Evolutionary conservation across 1,140 invertebrate species (phyloP), one percentile per base, ranked within the genome.

Genomic region (Listronotus oregonensis): DNA sequence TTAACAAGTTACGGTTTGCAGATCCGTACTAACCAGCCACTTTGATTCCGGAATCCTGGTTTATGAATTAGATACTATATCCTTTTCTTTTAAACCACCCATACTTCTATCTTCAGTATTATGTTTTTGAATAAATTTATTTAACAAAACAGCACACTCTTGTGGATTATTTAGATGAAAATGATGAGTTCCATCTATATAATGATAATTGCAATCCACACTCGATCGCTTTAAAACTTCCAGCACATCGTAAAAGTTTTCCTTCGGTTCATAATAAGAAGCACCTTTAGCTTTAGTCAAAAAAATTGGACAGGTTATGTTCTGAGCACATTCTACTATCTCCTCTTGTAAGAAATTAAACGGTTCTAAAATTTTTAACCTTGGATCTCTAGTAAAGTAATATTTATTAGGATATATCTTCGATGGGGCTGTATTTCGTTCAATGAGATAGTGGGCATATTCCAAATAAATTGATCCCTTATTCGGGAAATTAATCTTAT

Each of bases 151-250:
- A 5, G 84, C 82, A 3, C 60, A 40, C 62, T 90, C 76, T 70
- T 87, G 81, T 1, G 90, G 85, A 70, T 88, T 80, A 57, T 86
- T 90, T 40, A 93, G 80, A 77, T 93, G 90, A 8, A 89, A 79
- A 77, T 92, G 90, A 80, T 93, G 91, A 7, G 84, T 86, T 11
- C 89, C 89, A 12, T 85, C 81, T 0, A 92, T 76, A 67, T 85
- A 81, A 51, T 86, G 79, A 61, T 82, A 84, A 70, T 85, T 80
- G 73, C 88, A 90, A 34, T 85, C 79, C 0, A 79, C 76, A 72
- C 85, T 87, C 50, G 76, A 75, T 56, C 78, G 76, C 56, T 79
- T 82, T 21, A 90, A 73, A 10, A 85, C 71, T 32, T 84, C 80
- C 1, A 86, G 39, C 40, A 85, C 80, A 61, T 84, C 81, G 31